phyloP scores from a whole-genome alignment of 2,888 invertebrate genomes.

The Julus scanicus region DNA sequence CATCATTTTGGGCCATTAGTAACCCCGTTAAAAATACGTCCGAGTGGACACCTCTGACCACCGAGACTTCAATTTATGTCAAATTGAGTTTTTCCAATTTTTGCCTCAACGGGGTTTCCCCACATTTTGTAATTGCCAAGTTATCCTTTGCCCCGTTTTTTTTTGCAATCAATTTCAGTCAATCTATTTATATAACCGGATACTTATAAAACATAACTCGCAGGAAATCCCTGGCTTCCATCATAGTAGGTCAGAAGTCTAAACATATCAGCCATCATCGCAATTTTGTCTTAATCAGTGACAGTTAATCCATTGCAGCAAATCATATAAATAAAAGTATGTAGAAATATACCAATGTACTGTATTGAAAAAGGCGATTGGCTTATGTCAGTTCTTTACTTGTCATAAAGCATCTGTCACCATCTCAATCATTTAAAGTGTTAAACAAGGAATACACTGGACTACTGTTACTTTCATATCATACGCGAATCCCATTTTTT shows the following conservation, averaged over 20 bases:
- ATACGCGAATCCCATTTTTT: not conserved
- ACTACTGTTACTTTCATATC: not conserved
- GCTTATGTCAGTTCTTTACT: not conserved
- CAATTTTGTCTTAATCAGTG: conserved; percentile 7
- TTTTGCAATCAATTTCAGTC: not conserved
- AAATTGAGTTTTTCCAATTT: conserved; percentile 27
- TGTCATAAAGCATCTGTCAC: not conserved
- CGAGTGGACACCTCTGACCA: conserved; percentile 19
- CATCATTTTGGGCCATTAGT: not conserved
- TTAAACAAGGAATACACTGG: not conserved
- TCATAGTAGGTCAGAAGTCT: not conserved
- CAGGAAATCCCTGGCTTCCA: not conserved
- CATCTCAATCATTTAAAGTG: conserved; percentile 3
- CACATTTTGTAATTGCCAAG: not conserved
- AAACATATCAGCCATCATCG: not conserved
- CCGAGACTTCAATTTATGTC: conserved; percentile 23
- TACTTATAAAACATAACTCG: not conserved
- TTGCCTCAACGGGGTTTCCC: conserved; percentile 6
- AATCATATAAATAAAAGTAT: not conserved
- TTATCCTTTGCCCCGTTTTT: not conserved
- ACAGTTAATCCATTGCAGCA: not conserved
- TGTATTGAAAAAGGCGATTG: not conserved
- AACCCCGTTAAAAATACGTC: conserved; percentile 12
- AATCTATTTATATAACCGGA: not conserved
- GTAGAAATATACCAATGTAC: not conserved